These are phyloP conservation scores for Syngnathus typhle DNA, from an alignment of 2,113 vertebrate genomes.

Conservation along the genomic window DNA sequence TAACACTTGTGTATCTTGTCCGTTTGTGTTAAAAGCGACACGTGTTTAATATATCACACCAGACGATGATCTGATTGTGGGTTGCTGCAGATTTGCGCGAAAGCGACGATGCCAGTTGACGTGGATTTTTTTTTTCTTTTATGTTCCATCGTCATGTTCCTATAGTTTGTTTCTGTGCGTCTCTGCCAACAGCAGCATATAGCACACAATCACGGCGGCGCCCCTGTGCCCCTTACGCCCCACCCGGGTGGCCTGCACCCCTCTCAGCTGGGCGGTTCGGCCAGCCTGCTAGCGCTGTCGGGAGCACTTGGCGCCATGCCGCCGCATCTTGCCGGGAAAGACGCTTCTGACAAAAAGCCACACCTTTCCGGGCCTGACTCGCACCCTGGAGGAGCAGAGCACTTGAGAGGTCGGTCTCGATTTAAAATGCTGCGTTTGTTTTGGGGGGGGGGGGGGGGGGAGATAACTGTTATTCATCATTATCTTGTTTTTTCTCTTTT, in stretches of 20 bases:
- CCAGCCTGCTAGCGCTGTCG: slow-evolving; percentile 89
- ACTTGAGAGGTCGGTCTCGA: slow-evolving; percentile 81
- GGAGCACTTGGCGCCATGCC: slow-evolving; percentile 82
- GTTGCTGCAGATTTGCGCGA: not conserved
- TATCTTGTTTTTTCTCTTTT: not conserved
- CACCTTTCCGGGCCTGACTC: slow-evolving; percentile 66
- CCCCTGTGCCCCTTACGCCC: slow-evolving; percentile 87
- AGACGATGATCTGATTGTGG: not conserved
- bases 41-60: not conserved
- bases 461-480: not conserved
- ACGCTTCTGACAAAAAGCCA: slow-evolving; percentile 84
- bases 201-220: slow-evolving; percentile 83
- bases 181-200: slow-evolving; percentile 80
- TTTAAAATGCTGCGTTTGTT: not conserved
- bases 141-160: too few species aligned
- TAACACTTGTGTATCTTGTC: not conserved
- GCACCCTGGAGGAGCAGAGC: slow-evolving; percentile 74
- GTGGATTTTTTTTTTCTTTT: not conserved
- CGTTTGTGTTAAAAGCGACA: not conserved
- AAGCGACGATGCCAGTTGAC: not conserved
- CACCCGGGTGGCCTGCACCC: slow-evolving; percentile 91
- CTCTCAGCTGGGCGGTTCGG: slow-evolving; percentile 84
- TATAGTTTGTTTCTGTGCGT: not conserved
- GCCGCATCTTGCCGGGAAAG: slow-evolving; percentile 87
- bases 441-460: too few species aligned